Evolutionary conservation across 2,888 invertebrate genomes (phyloP).

Genomic region (Cybosia mesomella): DNA sequence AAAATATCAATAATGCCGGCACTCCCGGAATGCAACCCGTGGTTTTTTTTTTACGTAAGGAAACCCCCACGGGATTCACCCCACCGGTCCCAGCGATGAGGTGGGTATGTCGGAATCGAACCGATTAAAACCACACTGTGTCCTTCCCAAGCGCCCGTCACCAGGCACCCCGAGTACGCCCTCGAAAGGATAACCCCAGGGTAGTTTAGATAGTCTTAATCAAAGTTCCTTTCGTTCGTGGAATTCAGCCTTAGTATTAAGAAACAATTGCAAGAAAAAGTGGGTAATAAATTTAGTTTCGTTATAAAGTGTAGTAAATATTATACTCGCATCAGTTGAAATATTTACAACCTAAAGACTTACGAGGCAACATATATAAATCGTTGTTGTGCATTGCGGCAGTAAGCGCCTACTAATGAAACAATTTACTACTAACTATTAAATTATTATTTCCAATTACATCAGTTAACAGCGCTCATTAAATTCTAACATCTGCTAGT

Average conservation of each 20-base stretch:
- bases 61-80: too few species aligned
- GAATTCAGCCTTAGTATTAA: not conserved
- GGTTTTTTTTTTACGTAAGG: too few species aligned
- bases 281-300: not conserved
- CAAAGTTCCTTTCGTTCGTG: not conserved
- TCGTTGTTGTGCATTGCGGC: not conserved
- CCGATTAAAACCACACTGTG: too few species aligned
- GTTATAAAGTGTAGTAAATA: not conserved
- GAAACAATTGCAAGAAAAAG: not conserved
- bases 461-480: slow-evolving; percentile 22
- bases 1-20: too few species aligned
- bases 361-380: not conserved
- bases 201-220: not conserved
- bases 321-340: not conserved
- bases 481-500: slow-evolving; percentile 40
- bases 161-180: too few species aligned
- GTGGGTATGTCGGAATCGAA: too few species aligned
- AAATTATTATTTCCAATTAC: slow-evolving; percentile 15
- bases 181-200: too few species aligned
- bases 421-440: not conserved
- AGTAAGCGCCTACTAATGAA: not conserved
- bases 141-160: too few species aligned
- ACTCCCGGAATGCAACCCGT: too few species aligned
- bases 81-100: too few species aligned
- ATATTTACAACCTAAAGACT: not conserved